Conservation (phyloP, 37 sponge, comb jelly and placozoan species). For the Crambe crambe region DNA sequence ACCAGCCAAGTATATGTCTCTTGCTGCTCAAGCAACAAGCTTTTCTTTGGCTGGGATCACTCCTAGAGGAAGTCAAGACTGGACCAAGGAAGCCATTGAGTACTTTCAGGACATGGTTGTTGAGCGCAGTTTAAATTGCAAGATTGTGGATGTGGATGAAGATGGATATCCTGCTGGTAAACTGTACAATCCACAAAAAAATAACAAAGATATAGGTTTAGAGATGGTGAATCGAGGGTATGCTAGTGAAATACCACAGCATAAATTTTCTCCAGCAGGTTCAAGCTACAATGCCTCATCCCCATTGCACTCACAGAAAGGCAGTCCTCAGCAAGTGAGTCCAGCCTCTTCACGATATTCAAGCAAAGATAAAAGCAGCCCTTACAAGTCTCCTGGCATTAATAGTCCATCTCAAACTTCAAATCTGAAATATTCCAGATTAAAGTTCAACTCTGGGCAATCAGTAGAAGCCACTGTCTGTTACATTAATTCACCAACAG, state of each 20-base stretch:
- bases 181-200: slow-evolving; percentile 11
- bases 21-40: slow-evolving; percentile 71
- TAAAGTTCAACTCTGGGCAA: neutral
- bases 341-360: neutral
- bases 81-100: slow-evolving; percentile 17
- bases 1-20: slow-evolving; percentile 4
- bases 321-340: neutral
- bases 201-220: neutral
- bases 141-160: slow-evolving; percentile 31
- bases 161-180: slow-evolving; percentile 49
- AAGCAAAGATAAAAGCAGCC: neutral
- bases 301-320: neutral
- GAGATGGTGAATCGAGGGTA: slow-evolving; percentile 9
- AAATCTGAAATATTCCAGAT: neutral
- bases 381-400: neutral
- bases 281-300: neutral
- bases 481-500: slow-evolving; percentile 21
- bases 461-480: slow-evolving; percentile 23
- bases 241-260: no score
- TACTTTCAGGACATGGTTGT: slow-evolving; percentile 19
- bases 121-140: slow-evolving; percentile 11
- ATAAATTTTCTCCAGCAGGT: neutral
- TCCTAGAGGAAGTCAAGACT: slow-evolving; percentile 18
- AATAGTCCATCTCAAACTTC: neutral
- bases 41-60: slow-evolving; percentile 45